Conservation (phyloP, 2,888 invertebrate genomes). For the Macaria notata region DNA sequence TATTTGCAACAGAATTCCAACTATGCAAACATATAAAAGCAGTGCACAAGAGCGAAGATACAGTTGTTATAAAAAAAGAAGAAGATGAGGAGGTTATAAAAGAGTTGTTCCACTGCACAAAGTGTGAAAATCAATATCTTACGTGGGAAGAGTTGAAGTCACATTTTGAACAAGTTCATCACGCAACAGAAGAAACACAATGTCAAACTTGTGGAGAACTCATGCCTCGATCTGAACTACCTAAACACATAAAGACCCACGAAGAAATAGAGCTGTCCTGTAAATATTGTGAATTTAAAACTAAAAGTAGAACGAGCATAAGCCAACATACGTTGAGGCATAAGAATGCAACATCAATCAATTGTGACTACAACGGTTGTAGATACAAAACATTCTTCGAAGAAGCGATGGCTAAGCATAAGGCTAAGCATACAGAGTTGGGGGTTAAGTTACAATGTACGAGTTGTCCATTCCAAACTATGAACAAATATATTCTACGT, state of each 20-base stretch:
- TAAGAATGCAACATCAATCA: slow-evolving; percentile 62
- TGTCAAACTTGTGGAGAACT: slow-evolving; percentile 70
- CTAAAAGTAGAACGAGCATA: slow-evolving; percentile 57
- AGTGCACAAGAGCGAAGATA: slow-evolving; percentile 39
- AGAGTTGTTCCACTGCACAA: slow-evolving; percentile 62
- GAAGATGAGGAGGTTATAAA: slow-evolving; percentile 57
- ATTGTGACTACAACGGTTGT: slow-evolving; percentile 61
- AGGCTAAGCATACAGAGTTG: slow-evolving; percentile 56
- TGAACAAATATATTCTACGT: slow-evolving; percentile 72
- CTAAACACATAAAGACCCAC: slow-evolving; percentile 60
- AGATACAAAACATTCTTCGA: slow-evolving; percentile 68
- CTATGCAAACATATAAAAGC: slow-evolving; percentile 63
- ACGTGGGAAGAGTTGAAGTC: slow-evolving; percentile 58
- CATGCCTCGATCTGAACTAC: slow-evolving; percentile 52
- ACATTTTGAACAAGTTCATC: slow-evolving; percentile 64
- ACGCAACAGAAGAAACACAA: slow-evolving; percentile 53
- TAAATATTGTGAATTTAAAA: slow-evolving; percentile 66
- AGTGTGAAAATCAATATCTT: slow-evolving; percentile 56
- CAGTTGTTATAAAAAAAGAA: slow-evolving; percentile 38
- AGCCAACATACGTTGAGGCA: slow-evolving; percentile 70
- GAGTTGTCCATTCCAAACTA: slow-evolving; percentile 69
- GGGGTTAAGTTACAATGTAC: slow-evolving; percentile 69
- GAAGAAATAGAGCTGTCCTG: slow-evolving; percentile 51
- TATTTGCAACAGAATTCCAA: slow-evolving; percentile 65
- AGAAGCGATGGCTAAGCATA: slow-evolving; percentile 69